phyloP scores from a whole-genome alignment of 2,113 vertebrate genomes.

The Hoplias malabaricus region DNA sequence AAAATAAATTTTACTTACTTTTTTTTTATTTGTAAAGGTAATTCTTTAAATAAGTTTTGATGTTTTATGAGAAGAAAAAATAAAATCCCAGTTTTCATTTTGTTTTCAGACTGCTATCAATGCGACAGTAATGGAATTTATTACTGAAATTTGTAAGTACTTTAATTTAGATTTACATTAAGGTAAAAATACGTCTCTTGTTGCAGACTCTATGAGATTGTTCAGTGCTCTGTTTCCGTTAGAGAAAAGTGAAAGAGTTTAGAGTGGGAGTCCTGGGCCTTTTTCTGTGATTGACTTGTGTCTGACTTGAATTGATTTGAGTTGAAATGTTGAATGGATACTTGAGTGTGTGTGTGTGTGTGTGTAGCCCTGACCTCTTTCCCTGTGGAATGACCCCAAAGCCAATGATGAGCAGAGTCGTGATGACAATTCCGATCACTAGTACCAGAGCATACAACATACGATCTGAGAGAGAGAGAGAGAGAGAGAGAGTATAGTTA shows the following conservation, averaged over 20 bases:
- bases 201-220: not conserved
- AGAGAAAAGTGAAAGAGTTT: not conserved
- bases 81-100: too few relatives aligned
- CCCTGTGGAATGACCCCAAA: slow-evolving; percentile 64
- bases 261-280: not conserved
- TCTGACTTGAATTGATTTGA: not conserved
- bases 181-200: too few relatives aligned
- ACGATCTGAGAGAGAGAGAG: slow-evolving; percentile 54
- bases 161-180: too few relatives aligned
- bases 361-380: slow-evolving; percentile 64
- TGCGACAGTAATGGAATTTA: too few relatives aligned
- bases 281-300: not conserved
- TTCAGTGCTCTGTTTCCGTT: not conserved
- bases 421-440: slow-evolving; percentile 51
- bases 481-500: not conserved
- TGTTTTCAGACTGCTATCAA: too few relatives aligned
- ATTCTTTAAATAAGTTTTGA: too few relatives aligned
- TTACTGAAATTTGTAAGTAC: too few relatives aligned
- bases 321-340: not conserved
- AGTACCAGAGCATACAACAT: slow-evolving; percentile 61
- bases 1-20: too few relatives aligned
- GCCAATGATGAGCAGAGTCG: slow-evolving; percentile 61
- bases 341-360: not conserved
- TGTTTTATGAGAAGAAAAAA: too few relatives aligned
- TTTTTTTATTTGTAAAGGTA: too few relatives aligned